phyloP scores from a whole-genome alignment of 2,113 vertebrate species.

The Solenodon paradoxus region DNA sequence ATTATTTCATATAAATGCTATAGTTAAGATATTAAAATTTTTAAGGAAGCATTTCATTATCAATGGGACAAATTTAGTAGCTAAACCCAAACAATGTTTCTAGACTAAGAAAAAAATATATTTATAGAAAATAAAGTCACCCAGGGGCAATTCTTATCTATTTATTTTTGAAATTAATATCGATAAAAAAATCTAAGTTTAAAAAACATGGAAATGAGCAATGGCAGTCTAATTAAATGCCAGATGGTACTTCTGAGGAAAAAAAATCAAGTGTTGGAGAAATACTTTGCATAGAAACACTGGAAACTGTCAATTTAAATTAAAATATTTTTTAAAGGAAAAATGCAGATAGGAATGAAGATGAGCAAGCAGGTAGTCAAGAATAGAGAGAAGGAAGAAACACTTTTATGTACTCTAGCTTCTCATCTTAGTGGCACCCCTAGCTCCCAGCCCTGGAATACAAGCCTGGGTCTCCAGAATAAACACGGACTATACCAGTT shows the following conservation, averaged over 20 bases:
- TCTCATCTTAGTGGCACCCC: too few relatives aligned
- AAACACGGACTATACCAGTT: too few relatives aligned
- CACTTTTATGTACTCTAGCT: too few relatives aligned
- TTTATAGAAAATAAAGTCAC: not conserved
- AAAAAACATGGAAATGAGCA: not conserved
- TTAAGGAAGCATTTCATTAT: not conserved
- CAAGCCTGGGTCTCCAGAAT: too few relatives aligned
- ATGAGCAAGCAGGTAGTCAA: too few relatives aligned
- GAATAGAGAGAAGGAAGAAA: too few relatives aligned
- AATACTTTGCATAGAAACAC: not conserved
- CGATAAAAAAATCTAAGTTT: not conserved
- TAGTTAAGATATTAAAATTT: not conserved
- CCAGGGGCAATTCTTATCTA: not conserved
- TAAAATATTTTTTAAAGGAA: too few relatives aligned
- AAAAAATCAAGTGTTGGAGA: not conserved
- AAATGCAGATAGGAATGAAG: too few relatives aligned
- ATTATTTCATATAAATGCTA: not conserved
- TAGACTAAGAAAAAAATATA: not conserved
- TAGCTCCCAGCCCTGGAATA: too few relatives aligned
- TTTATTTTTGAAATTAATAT: not conserved
- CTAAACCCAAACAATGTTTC: not conserved
- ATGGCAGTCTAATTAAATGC: not conserved
- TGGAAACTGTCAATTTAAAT: not conserved
- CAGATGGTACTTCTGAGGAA: not conserved
- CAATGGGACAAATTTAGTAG: not conserved